These are phyloP conservation scores for Megaptera novaeangliae DNA, from an alignment of 2,113 vertebrate species.

Conservation along the genomic window DNA sequence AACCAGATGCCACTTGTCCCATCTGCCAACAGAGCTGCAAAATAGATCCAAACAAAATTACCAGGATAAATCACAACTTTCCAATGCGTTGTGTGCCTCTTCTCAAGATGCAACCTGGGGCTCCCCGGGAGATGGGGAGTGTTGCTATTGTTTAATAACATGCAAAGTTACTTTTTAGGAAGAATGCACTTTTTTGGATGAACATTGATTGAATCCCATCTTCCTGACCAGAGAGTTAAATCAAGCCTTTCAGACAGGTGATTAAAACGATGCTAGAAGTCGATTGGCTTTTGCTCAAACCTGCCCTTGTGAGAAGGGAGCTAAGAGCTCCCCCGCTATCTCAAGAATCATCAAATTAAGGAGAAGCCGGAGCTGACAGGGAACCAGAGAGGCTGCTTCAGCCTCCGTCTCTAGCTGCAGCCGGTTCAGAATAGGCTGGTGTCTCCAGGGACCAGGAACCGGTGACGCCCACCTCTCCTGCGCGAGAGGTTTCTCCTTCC, in stretches of 20 bases:
- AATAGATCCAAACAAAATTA: background rate
- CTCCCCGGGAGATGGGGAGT: background rate
- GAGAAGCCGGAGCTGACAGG: constrained; percentile 2
- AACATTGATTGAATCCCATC: constrained; percentile 57
- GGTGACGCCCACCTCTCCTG: background rate
- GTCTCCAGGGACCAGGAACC: background rate
- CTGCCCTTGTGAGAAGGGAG: constrained; percentile 2
- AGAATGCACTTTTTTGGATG: constrained; percentile 30
- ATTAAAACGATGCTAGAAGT: constrained; percentile 54
- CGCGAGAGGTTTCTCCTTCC: background rate
- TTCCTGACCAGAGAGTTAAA: constrained; percentile 55
- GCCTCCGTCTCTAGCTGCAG: background rate
- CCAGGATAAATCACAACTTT: background rate
- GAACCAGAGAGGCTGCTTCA: background rate
- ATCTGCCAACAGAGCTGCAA: background rate
- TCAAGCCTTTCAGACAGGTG: constrained; percentile 64
- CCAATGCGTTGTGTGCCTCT: background rate
- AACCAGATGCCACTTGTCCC: background rate
- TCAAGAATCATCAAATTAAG: constrained; percentile 68
- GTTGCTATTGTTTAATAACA: constrained; percentile 60
- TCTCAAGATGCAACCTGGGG: background rate
- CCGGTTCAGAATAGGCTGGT: background rate
- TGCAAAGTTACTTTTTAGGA: constrained; percentile 57
- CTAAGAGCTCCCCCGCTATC: constrained; percentile 45
- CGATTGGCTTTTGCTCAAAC: constrained; percentile 56